phyloP scores from a whole-genome alignment of 1,140 invertebrate genomes.

The Aporrectodea caliginosa region DNA sequence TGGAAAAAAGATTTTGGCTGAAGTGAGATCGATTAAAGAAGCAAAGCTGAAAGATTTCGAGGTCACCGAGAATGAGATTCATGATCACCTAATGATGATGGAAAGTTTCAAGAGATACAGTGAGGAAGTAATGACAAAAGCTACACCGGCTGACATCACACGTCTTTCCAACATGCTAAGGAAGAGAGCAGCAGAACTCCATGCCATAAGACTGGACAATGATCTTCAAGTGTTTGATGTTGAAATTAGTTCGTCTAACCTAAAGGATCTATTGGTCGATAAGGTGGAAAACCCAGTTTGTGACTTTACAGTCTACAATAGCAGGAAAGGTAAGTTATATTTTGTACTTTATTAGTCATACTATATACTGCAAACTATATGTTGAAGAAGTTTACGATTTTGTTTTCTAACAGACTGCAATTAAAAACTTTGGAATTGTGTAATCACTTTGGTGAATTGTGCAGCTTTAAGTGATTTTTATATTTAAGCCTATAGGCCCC shows the following conservation, averaged over 20 bases:
- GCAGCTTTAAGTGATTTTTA: too few species aligned
- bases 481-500: too few species aligned
- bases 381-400: too few species aligned
- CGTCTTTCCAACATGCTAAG: background rate
- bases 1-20: background rate
- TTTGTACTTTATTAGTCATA: too few species aligned
- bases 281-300: background rate
- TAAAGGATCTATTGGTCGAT: background rate
- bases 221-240: background rate
- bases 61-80: background rate
- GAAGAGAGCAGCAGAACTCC: background rate
- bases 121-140: background rate
- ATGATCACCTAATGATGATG: background rate
- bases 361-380: too few species aligned
- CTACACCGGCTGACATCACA: background rate
- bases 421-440: too few species aligned
- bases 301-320: background rate
- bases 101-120: background rate
- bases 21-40: background rate
- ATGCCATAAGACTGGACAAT: background rate
- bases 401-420: too few species aligned
- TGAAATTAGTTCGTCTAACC: background rate
- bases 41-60: background rate
- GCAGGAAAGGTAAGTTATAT: background rate
- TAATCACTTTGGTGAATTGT: too few species aligned